Evolutionary conservation across 2,888 invertebrate genomes (phyloP).

Genomic region (Agrypnus murinus): DNA sequence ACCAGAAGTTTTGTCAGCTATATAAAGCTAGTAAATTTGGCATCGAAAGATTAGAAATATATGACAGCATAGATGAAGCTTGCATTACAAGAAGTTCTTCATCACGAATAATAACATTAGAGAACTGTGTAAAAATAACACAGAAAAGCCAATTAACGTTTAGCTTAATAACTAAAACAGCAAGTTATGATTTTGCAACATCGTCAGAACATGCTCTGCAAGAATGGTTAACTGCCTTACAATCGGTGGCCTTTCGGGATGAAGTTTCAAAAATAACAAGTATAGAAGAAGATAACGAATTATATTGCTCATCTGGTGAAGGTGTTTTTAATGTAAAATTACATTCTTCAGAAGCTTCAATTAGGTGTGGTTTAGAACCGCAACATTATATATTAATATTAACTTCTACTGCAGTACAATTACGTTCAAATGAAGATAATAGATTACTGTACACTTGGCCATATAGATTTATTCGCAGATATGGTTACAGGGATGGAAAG

Average conservation of each 20-base stretch:
- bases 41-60: conserved; percentile 89
- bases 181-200: conserved; percentile 76
- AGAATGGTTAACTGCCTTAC: conserved; percentile 87
- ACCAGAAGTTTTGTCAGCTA: conserved; percentile 84
- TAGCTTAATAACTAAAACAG: conserved; percentile 84
- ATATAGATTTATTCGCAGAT: conserved; percentile 86
- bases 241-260: conserved; percentile 87
- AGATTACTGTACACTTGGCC: conserved; percentile 86
- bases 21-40: conserved; percentile 90
- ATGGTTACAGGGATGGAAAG: conserved; percentile 89
- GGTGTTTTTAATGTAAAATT: conserved; percentile 85
- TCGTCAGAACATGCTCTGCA: conserved; percentile 81
- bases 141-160: conserved; percentile 76
- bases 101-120: conserved; percentile 85
- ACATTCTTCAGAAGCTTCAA: conserved; percentile 85
- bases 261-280: conserved; percentile 73
- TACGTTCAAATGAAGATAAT: conserved; percentile 79
- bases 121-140: conserved; percentile 91
- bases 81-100: conserved; percentile 75
- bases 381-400: conserved; percentile 82
- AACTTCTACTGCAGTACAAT: conserved; percentile 83
- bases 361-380: conserved; percentile 82
- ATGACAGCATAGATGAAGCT: conserved; percentile 85
- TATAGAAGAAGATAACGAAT: conserved; percentile 90
- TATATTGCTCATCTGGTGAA: conserved; percentile 91